Percentiles rank a stretch among this genome's conserved stretches.
phyloP scores from a whole-genome alignment of 2,888 invertebrate species.

The Andrena bicolor region DNA sequence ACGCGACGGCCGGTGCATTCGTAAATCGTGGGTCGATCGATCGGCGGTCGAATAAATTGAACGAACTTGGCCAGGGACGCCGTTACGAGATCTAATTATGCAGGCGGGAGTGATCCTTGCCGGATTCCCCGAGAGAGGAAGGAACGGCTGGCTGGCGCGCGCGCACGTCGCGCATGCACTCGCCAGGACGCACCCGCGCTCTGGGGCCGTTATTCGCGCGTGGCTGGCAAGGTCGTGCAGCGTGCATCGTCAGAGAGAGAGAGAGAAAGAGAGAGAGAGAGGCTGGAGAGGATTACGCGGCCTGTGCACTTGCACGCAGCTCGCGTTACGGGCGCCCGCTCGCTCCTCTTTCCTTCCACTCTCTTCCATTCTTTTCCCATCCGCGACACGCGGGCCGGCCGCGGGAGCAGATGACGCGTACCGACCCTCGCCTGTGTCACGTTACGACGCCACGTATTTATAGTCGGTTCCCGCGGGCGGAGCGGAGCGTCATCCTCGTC shows the following conservation, averaged over 20 bases:
- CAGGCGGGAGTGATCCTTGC: constrained; percentile 51
- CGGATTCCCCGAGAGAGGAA: constrained; percentile 59
- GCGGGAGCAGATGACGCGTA: constrained; percentile 48
- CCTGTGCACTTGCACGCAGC: constrained; percentile 29
- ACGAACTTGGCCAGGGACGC: constrained; percentile 46
- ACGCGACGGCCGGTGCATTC: constrained; percentile 4
- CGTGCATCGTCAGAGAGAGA: constrained; percentile 70
- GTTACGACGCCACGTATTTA: constrained; percentile 49
- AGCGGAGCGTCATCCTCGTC: constrained; percentile 25
- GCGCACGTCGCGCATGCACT: constrained; percentile 21
- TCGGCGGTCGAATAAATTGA: constrained; percentile 44
- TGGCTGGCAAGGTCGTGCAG: constrained; percentile 78
- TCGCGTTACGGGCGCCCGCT: constrained; percentile 51
- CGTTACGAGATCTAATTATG: constrained; percentile 60
- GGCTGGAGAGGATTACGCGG: constrained; percentile 65
- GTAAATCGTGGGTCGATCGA: constrained; percentile 25
- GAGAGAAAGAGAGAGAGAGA: constrained; percentile 21
- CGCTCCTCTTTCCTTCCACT: constrained; percentile 11
- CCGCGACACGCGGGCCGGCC: background rate
- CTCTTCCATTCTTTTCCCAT: constrained; percentile 12
- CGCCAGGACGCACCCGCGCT: constrained; percentile 47
- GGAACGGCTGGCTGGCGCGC: constrained; percentile 30
- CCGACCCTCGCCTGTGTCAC: constrained; percentile 47
- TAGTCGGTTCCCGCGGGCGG: constrained; percentile 33
- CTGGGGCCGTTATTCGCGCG: constrained; percentile 66